Conservation (phyloP, 1,140 invertebrate genomes). For the Phocides pigmalion region DNA sequence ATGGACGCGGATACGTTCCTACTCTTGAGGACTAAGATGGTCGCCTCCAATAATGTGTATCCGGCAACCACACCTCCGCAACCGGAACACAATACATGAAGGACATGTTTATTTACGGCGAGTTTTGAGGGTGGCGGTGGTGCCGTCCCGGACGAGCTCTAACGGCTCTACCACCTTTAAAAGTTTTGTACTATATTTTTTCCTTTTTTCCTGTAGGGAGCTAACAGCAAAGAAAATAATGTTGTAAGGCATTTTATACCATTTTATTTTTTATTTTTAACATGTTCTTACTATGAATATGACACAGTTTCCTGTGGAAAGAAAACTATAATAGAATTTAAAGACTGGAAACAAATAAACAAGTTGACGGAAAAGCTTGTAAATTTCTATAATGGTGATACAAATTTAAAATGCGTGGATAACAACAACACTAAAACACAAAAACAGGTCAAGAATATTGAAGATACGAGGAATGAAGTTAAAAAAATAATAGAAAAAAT, state of each 20-base stretch:
- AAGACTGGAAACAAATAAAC: conserved; percentile 84
- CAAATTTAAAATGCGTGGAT: conserved; percentile 37
- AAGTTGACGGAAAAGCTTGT: conserved; percentile 83
- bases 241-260: conserved; percentile 70
- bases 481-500: conserved; percentile 62
- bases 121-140: no score
- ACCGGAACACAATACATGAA: no score
- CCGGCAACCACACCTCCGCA: no score
- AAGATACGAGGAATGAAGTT: conserved; percentile 51
- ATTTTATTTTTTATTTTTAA: conserved; percentile 86
- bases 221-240: conserved; percentile 39
- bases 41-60: no score
- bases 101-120: no score
- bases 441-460: conserved; percentile 21
- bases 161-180: no score
- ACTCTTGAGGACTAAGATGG: no score
- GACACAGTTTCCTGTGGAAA: conserved; percentile 83
- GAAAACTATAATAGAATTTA: conserved; percentile 86
- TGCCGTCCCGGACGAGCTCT: no score
- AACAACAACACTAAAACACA: conserved; percentile 13
- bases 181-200: no score
- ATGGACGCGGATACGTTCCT: no score
- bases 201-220: conserved; percentile 1
- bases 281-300: conserved; percentile 84
- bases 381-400: conserved; percentile 63